phyloP scores from a whole-genome alignment of 1,140 invertebrate genomes.

The Mercenaria mercenaria region DNA sequence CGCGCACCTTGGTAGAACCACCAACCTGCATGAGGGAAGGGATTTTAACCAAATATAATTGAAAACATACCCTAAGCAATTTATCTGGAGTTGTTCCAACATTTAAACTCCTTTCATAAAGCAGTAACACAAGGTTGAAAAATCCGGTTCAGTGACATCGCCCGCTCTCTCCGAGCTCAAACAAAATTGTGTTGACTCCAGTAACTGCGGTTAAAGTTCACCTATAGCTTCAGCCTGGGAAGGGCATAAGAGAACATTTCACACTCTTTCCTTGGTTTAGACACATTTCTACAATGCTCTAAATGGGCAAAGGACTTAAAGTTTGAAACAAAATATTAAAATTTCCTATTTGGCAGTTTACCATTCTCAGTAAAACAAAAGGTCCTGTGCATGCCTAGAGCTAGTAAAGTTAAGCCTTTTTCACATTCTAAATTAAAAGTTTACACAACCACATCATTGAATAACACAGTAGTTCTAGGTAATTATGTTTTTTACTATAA shows the following conservation, averaged over 20 bases:
- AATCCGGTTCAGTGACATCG: slow-evolving; percentile 80
- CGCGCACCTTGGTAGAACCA: no score
- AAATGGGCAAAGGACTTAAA: slow-evolving; percentile 92
- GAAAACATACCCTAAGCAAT: slow-evolving; percentile 86
- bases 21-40: no score
- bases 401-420: no score
- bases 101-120: slow-evolving; percentile 89
- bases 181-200: slow-evolving; percentile 91
- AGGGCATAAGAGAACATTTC: slow-evolving; percentile 82
- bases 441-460: no score
- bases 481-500: no score
- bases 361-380: no score
- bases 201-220: slow-evolving; percentile 86
- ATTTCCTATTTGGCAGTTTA: no score
- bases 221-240: slow-evolving; percentile 71
- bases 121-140: slow-evolving; percentile 81
- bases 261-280: slow-evolving; percentile 90
- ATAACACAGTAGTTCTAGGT: no score
- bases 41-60: no score
- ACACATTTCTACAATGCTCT: slow-evolving; percentile 95
- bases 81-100: slow-evolving; percentile 87
- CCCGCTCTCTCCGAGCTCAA: slow-evolving; percentile 92
- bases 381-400: no score
- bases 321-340: slow-evolving; percentile 31
- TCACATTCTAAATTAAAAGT: no score